Base-by-base conservation (phyloP, 2,888 invertebrate genomes). In the Apoda limacodes region DNA sequence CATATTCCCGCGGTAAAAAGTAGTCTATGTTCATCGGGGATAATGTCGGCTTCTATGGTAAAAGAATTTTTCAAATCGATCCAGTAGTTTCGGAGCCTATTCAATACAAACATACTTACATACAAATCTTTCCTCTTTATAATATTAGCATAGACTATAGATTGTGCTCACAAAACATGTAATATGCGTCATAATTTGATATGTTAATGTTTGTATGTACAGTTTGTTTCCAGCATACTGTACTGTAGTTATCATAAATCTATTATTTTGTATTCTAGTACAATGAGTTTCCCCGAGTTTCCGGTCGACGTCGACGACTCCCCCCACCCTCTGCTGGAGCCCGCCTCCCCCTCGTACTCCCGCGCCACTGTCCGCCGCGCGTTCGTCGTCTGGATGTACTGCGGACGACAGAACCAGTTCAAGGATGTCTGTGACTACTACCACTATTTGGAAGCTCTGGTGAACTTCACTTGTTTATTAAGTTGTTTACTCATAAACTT, bases 371-470 rank as follows among this genome's bases (percentile, higher is more conserved):
- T 68, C 4, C 43, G 63, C 0, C 41, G 71, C 0, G 70, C 71
- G 5, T 62, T 61, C 52, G 52, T 66, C 2, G 63, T 62, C 11
- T 70, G 71, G 70, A 47, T 63, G 43, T 54, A 60, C 32, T 59
- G 60, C 26, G 67, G 67, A 0, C 63, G 61, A 48, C 37, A 30
- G 31, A 63, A 63, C 39, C 47, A 54, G 34, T 68, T 68, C 43
- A 45, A 48, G 19, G 49, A 59, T 4, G 64, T 68, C 27, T 67
- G 67, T 46, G 55, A 65, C 21, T 69, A 65, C 40, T 71, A 52
- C 38, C 68, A 69, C 20, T 27, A 45, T 1, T 39, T 71, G 22
- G 71, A 68, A 30, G 42, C 40, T 4, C 7, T 69, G 55, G 70
- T 70, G 11, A 48, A 54, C 35, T 9, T n/a, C n/a, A n/a, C 7